These are phyloP conservation scores for Phainopepla nitens DNA, from an alignment of 2,113 vertebrate genomes.

Conservation along the genomic window DNA sequence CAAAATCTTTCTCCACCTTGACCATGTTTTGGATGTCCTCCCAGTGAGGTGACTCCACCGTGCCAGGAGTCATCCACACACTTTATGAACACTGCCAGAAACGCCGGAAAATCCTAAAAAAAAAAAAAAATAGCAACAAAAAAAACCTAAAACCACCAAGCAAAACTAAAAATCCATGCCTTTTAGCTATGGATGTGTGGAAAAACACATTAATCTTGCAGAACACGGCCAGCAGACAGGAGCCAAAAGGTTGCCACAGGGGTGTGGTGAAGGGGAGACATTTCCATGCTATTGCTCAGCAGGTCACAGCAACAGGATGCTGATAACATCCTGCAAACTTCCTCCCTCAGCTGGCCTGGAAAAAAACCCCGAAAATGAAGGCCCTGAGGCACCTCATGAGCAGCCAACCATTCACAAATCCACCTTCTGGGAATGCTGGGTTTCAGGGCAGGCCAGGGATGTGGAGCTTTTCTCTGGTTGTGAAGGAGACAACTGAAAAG, in stretches of 20 bases:
- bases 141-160: background rate
- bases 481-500: background rate
- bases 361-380: background rate
- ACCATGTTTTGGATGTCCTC: accelerated
- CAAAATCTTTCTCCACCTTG: background rate
- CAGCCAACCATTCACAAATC: conserved; percentile 4
- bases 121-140: background rate
- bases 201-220: conserved; percentile 63
- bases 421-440: background rate
- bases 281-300: conserved; percentile 67
- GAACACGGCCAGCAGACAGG: conserved; percentile 36
- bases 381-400: background rate
- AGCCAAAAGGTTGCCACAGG: conserved; percentile 69
- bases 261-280: conserved; percentile 64
- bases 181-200: background rate
- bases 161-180: background rate
- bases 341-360: conserved; percentile 22
- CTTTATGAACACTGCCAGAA: background rate
- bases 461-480: background rate
- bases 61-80: accelerated
- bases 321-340: conserved; percentile 77
- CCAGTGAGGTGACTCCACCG: accelerated
- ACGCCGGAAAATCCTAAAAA: background rate
- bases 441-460: background rate
- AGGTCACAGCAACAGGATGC: conserved; percentile 75